Evolutionary conservation across 2,797 vertebrate species (phyloP), one percentile per base, ranked within the genome.

Genomic region (Chelon labrosus): DNA sequence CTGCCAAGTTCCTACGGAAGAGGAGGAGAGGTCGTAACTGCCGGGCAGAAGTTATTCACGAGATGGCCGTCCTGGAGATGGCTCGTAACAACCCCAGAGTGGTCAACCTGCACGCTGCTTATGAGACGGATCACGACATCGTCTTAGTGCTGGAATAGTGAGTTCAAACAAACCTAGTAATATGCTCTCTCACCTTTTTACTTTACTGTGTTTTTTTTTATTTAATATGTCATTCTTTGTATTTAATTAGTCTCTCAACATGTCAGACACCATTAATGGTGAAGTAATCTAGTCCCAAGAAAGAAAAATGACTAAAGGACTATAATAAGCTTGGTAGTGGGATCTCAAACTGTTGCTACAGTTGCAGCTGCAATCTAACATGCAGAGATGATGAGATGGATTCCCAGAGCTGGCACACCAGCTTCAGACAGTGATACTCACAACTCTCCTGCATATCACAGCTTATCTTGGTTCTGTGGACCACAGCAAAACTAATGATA

Each of bases 1-100:
- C 98, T 38, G 98, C 97, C 66, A 99, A 99, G 86, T 98, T 97
- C 82, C 91, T 99, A 0, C 95, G 96, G 78, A 99, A 98, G 88
- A 95, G 97, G 58, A 93, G 97, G 76, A 88, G 97, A 83, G 98
- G 98, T 11, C 96, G 97, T 0, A 97, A 99, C 89, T 98, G 97
- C 85, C 95, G 94, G 72, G 95, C 95, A 0, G 98, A 99, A 20
- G 96, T 98, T 70, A 77, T 97, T 0, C 98, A 99, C 16, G 98
- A 99, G 94, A 96, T 99, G 88, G 97, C 98, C 0, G 95, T 98
- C 8, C 96, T 99, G 81, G 98, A 99, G 82, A 74, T 94, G 75
- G 90, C 96, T 27, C 95, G 94, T 9, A 93, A 94, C 82, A 98
- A 95, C 86, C 85, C 94, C 39, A 95, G 87, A 0, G 92, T 99